Evolutionary conservation across 2,888 invertebrate species (phyloP), one percentile per base, ranked within the genome.

Genomic region (Cephus nigrinus): DNA sequence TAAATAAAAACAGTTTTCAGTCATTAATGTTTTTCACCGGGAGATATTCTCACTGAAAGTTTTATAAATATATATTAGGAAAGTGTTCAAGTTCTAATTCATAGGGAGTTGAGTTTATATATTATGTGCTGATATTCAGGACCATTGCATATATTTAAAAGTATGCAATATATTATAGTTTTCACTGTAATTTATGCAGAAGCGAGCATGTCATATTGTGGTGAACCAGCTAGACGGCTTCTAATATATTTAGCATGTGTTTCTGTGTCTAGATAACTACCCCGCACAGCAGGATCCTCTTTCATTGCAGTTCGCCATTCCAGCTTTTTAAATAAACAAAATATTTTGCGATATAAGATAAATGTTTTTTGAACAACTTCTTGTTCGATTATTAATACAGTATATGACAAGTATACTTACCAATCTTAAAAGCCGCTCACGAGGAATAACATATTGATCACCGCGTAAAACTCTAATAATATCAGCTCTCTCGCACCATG

Each of bases 401-500:
- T 23, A 55, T 23, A 55, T 55, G 9, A 55, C 23, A 23, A 55
- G 2, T 55, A 23, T 35, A 82, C 89, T 92, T 88, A 96, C 96
- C 93, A 96, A 88, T 90, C 92, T 91, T 75, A 92, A 93, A 88
- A 95, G 95, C 89, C 94, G 94, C 35, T 94, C 92, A 79, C 93
- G 93, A 76, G 95, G 95, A 89, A 96, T 92, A 78, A 93, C 92
- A 90, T 94, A 95, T 75, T 94, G 93, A 73, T 94, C 93, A 75
- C 94, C 94, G 11, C 94, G 93, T 73, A 95, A 88, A 33, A 94
- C 89, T 86, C 93, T 92, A 0, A 96, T 92, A 71, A 96, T 87
- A 81, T 93, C 92, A 0, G 95, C 87, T 84, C 95, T 92, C 90
- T 97, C 97, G 86, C 96, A 94, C 95, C 96, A 97, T 2, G 97